Percentiles rank a stretch among this genome's conserved stretches.
These are phyloP conservation scores for Trematomus bernacchii DNA, from an alignment of 2,797 vertebrate species.

Conservation along the genomic window DNA sequence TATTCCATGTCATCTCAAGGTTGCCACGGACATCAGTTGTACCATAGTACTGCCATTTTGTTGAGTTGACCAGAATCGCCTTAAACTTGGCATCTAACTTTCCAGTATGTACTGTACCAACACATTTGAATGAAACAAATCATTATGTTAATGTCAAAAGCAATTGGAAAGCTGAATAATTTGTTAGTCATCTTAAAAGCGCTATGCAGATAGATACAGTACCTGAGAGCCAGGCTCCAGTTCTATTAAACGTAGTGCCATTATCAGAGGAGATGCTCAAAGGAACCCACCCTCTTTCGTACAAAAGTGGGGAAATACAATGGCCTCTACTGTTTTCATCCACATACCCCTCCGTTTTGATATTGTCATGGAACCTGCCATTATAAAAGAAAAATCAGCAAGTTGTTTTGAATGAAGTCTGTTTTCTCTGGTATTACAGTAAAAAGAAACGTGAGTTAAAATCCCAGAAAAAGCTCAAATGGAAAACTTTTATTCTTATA, in stretches of 20 bases:
- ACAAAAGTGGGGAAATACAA: conserved; percentile 93
- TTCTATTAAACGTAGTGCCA: conserved; percentile 81
- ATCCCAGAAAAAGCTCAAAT: background rate
- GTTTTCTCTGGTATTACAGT: background rate
- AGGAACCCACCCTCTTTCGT: conserved; percentile 89
- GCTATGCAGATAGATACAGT: background rate
- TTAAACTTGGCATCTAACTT: conserved; percentile 86
- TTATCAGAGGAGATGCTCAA: conserved; percentile 88
- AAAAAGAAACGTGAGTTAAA: background rate
- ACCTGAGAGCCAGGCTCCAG: conserved; percentile 93
- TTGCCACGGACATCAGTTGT: conserved; percentile 80
- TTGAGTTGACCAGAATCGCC: conserved; percentile 86
- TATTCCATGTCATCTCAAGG: conserved; percentile 88
- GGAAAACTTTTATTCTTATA: background rate
- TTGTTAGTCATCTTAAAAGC: background rate
- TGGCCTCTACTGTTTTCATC: conserved; percentile 80
- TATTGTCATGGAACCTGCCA: conserved; percentile 85
- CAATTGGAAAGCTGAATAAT: background rate
- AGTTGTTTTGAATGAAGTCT: background rate
- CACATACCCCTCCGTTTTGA: conserved; percentile 85
- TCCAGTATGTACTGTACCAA: conserved; percentile 88
- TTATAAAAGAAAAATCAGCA: background rate
- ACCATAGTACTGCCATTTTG: conserved; percentile 95
- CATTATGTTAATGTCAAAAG: background rate
- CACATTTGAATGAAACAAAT: conserved; percentile 14